Evolutionary conservation across 23 tunicate genomes (phyloP).

Genomic region (Diplosoma virens): DNA sequence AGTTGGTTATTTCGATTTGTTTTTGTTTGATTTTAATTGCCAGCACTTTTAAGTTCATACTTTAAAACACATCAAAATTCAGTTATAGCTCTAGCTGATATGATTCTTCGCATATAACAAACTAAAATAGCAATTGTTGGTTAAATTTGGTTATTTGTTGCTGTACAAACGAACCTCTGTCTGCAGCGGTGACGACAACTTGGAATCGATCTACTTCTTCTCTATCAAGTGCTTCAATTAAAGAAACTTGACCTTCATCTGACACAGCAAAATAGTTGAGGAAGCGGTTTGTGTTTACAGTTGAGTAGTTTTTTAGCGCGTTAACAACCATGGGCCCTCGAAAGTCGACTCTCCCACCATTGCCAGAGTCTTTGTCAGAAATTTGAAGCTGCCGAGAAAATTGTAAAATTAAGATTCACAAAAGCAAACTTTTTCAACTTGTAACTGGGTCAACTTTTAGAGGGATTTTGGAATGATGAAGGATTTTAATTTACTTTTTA

Average conservation of each 20-base stretch:
- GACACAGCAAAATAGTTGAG: constrained; percentile 27
- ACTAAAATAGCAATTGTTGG: background rate
- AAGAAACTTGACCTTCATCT: background rate
- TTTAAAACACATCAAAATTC: too few species aligned
- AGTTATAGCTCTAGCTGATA: too few species aligned
- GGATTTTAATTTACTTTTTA: too few species aligned
- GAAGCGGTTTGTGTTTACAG: background rate
- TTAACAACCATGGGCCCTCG: constrained; percentile 24
- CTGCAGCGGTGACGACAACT: constrained; percentile 58
- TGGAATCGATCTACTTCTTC: constrained; percentile 34
- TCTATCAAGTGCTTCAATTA: constrained; percentile 32
- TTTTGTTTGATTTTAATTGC: too few species aligned
- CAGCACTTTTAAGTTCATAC: too few species aligned
- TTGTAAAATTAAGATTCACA: too few species aligned
- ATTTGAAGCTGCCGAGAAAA: constrained; percentile 36
- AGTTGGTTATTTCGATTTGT: too few species aligned
- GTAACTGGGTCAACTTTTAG: too few species aligned
- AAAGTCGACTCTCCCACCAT: constrained; percentile 45
- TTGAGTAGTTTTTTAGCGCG: constrained; percentile 5
- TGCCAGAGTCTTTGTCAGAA: constrained; percentile 59
- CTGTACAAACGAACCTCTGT: constrained; percentile 71
- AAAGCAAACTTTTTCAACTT: too few species aligned
- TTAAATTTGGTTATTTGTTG: background rate
- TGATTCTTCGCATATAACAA: too few species aligned
- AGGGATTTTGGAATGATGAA: too few species aligned